These are phyloP conservation scores for Drosophila nigricruria DNA, from an alignment of 2,888 invertebrate genomes.

Conservation along the genomic window DNA sequence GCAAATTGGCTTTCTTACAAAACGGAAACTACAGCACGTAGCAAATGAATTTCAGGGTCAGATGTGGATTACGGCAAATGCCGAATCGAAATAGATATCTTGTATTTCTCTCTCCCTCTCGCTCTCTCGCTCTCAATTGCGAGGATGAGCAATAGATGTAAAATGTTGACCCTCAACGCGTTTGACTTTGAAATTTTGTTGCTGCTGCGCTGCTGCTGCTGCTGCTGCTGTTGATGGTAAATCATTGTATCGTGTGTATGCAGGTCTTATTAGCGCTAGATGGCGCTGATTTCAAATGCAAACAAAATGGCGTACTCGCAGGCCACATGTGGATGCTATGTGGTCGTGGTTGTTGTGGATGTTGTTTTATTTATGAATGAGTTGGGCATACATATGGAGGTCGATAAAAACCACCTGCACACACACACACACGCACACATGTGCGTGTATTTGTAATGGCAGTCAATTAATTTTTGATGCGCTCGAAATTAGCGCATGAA, in stretches of 20 bases:
- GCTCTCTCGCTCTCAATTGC: conserved; percentile 27
- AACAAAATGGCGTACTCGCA: conserved; percentile 60
- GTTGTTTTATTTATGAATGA: conserved; percentile 69
- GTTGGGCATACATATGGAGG: conserved; percentile 47
- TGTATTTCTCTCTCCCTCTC: conserved; percentile 2
- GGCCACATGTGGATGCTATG: conserved; percentile 18
- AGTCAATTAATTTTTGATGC: conserved; percentile 56
- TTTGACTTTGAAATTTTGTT: conserved; percentile 46
- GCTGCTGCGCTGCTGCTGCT: background rate
- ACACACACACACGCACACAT: conserved; percentile 12
- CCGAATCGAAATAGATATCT: conserved; percentile 45
- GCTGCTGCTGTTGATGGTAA: background rate
- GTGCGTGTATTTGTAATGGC: conserved; percentile 1
- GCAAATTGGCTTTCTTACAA: conserved; percentile 76
- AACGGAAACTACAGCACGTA: conserved; percentile 78
- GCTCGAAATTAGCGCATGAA: conserved; percentile 50
- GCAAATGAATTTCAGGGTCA: conserved; percentile 76
- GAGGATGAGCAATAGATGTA: conserved; percentile 56
- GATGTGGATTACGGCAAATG: conserved; percentile 59
- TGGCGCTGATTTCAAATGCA: conserved; percentile 65
- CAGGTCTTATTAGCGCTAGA: conserved; percentile 63
- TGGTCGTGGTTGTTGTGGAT: conserved; percentile 23
- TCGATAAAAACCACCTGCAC: conserved; percentile 44
- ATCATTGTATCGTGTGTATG: conserved; percentile 26
- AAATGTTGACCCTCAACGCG: conserved; percentile 54